Conservation (phyloP, 2,888 invertebrate species). For the Sinodicranocentrus sp. region DNA sequence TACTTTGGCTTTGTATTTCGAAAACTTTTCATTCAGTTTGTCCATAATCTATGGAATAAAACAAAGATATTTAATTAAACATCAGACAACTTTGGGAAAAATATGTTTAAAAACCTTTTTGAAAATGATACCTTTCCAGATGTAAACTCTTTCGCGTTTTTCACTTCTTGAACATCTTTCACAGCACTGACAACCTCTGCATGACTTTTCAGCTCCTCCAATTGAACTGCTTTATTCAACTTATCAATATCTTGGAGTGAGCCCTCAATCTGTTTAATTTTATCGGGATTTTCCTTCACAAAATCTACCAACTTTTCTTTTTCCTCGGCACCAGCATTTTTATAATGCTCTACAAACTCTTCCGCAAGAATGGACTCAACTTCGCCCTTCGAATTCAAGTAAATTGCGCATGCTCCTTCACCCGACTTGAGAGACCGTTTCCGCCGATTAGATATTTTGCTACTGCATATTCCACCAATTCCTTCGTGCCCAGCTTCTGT, state of each 20-base stretch:
- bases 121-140: background rate
- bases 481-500: no score
- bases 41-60: background rate
- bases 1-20: background rate
- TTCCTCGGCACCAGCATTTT: background rate
- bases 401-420: no score
- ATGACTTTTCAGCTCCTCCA: constrained; percentile 5
- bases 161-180: background rate
- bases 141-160: background rate
- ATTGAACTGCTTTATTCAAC: background rate
- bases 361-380: no score
- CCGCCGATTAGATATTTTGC: no score
- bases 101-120: background rate
- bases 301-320: background rate
- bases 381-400: no score
- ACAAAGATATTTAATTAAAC: background rate
- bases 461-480: no score
- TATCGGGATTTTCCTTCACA: background rate
- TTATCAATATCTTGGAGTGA: background rate
- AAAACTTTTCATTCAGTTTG: background rate
- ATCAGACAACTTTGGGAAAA: background rate
- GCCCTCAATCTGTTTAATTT: no score
- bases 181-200: background rate
- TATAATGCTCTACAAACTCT: background rate
- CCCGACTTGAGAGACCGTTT: no score